Evolutionary conservation across 1,140 invertebrate species (phyloP).

Genomic region (Planococcus citri): DNA sequence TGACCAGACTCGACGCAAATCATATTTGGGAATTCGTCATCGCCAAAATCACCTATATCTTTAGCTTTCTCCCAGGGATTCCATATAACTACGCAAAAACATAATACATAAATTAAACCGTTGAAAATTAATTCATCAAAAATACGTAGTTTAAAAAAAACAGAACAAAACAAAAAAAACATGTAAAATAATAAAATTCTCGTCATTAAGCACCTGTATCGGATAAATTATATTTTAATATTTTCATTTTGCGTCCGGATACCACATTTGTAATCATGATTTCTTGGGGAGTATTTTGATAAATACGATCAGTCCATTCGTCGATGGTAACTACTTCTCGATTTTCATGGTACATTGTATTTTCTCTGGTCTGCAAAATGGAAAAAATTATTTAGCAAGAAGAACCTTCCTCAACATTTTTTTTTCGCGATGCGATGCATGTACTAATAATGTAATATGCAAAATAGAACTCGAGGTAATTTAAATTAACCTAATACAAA

Average conservation of each 20-base stretch:
- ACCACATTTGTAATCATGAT: conserved; percentile 87
- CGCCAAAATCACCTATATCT: conserved; percentile 84
- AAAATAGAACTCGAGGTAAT: too few relatives aligned
- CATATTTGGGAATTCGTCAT: conserved; percentile 91
- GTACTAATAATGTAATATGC: too few relatives aligned
- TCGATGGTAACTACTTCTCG: conserved; percentile 75
- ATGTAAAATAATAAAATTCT: too few relatives aligned
- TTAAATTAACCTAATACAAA: not conserved
- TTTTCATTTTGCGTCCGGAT: conserved; percentile 76
- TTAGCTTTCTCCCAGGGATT: conserved; percentile 90
- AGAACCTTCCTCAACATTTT: too few relatives aligned
- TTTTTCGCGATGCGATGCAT: too few relatives aligned
- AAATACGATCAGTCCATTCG: conserved; percentile 86
- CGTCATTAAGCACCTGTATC: conserved; percentile 51
- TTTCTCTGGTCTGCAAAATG: conserved; percentile 53
- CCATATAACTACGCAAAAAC: conserved; percentile 61
- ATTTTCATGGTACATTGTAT: conserved; percentile 69
- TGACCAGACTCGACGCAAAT: conserved; percentile 87
- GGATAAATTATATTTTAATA: conserved; percentile 87
- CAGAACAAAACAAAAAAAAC: too few relatives aligned
- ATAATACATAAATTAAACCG: not conserved
- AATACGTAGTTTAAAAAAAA: too few relatives aligned
- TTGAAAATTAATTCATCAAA: too few relatives aligned
- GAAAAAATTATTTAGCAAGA: not conserved
- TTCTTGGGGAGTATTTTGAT: conserved; percentile 81